Evolutionary conservation across 2,888 invertebrate species (phyloP).

Genomic region (Brachypterus glaber): DNA sequence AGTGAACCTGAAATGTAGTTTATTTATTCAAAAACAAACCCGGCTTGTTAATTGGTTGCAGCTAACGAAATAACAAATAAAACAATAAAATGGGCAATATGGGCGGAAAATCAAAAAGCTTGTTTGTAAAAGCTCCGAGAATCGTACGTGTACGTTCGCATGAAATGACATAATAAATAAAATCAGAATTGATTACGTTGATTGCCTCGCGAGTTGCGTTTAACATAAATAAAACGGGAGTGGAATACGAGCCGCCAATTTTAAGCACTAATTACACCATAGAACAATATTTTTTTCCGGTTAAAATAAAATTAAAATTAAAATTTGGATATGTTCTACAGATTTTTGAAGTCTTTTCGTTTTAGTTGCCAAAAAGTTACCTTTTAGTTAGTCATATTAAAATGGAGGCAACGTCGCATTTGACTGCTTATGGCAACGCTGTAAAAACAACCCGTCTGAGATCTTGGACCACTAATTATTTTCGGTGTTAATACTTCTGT

Average conservation of each 20-base stretch:
- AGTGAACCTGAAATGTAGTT: conserved; percentile 1
- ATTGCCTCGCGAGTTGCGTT: conserved; percentile 38
- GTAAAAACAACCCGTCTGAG: too few relatives aligned
- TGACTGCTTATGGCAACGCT: too few relatives aligned
- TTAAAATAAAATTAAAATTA: neutral
- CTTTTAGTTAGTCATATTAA: too few relatives aligned
- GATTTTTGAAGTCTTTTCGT: too few relatives aligned
- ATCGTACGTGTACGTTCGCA: conserved; percentile 11
- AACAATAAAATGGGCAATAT: neutral
- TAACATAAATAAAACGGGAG: conserved; percentile 39
- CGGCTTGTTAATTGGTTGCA: too few relatives aligned
- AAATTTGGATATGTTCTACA: too few relatives aligned
- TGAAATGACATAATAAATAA: conserved; percentile 36
- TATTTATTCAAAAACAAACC: neutral
- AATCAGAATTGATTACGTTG: conserved; percentile 42
- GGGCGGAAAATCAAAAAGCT: conserved; percentile 11
- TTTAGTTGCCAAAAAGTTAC: too few relatives aligned
- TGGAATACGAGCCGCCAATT: conserved; percentile 36
- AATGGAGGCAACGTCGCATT: too few relatives aligned
- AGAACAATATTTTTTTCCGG: conserved; percentile 12
- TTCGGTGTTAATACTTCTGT: too few relatives aligned
- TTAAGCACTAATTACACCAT: conserved; percentile 28
- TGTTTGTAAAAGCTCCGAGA: conserved; percentile 16
- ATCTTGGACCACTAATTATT: too few relatives aligned
- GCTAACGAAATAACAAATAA: too few relatives aligned